Evolutionary conservation across 23 tunicate species (phyloP).

Genomic region (Halocynthia roretzi): DNA sequence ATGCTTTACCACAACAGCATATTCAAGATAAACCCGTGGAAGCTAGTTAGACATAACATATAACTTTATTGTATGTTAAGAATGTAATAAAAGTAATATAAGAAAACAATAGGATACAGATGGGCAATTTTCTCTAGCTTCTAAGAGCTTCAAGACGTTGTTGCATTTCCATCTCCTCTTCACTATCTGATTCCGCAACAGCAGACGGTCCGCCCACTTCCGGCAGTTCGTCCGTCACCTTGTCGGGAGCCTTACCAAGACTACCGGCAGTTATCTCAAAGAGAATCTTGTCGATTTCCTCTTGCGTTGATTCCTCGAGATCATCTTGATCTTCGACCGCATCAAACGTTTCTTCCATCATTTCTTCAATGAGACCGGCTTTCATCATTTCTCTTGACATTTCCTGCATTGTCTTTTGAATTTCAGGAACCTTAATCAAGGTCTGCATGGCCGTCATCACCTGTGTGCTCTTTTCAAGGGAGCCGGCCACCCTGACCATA

Average conservation of each 20-base stretch:
- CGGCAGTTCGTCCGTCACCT: slow-evolving; percentile 65
- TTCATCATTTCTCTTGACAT: slow-evolving; percentile 97
- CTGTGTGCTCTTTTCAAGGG: slow-evolving; percentile 86
- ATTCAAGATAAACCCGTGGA: too few relatives aligned
- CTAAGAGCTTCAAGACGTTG: slow-evolving; percentile 66
- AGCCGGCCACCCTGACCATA: slow-evolving; percentile 85
- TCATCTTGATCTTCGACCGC: slow-evolving; percentile 69
- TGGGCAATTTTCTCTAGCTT: slow-evolving; percentile 17
- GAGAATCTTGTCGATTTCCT: slow-evolving; percentile 97
- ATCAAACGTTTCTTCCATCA: slow-evolving; percentile 90
- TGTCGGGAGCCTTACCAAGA: slow-evolving; percentile 62
- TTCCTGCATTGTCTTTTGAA: slow-evolving; percentile 82
- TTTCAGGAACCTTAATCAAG: slow-evolving; percentile 72
- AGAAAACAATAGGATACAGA: too few relatives aligned
- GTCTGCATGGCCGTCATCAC: slow-evolving; percentile 78
- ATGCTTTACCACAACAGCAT: too few relatives aligned
- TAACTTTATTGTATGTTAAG: too few relatives aligned
- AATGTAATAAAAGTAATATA: too few relatives aligned
- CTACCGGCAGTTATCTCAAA: slow-evolving; percentile 78
- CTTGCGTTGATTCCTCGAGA: slow-evolving; percentile 82
- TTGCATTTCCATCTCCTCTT: slow-evolving; percentile 66
- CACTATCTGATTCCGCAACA: slow-evolving; percentile 42
- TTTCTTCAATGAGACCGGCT: slow-evolving; percentile 97
- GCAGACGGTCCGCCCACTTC: slow-evolving; percentile 26
- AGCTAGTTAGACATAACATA: too few relatives aligned